phyloP scores from a whole-genome alignment of 2,113 vertebrate species.

The Malaclemys terrapin region DNA sequence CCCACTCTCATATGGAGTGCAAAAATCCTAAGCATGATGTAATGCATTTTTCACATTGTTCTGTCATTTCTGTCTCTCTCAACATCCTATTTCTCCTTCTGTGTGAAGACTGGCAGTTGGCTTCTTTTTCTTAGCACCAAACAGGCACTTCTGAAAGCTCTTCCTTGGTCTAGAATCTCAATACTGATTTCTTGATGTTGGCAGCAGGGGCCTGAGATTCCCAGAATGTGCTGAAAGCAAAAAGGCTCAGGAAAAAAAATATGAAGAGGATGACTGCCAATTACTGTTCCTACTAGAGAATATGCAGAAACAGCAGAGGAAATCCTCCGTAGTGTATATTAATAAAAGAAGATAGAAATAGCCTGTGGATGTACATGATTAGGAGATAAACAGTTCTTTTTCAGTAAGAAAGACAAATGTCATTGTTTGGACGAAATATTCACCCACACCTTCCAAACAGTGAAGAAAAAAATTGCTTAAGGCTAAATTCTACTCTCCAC shows the following conservation, averaged over 20 bases:
- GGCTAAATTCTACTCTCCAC: neutral
- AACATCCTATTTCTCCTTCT: conserved; percentile 16
- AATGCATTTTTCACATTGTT: conserved; percentile 15
- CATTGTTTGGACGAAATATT: neutral
- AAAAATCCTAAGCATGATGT: conserved; percentile 28
- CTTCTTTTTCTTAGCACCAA: conserved; percentile 17
- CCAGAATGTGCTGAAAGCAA: conserved; percentile 28
- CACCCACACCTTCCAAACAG: neutral
- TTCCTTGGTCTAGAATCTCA: conserved; percentile 23
- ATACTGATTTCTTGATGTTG: neutral
- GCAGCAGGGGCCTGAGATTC: conserved; percentile 9
- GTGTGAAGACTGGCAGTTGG: conserved; percentile 24
- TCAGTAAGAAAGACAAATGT: neutral
- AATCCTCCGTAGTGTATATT: neutral
- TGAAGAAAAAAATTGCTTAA: neutral
- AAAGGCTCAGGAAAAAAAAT: neutral
- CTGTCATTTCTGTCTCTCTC: conserved; percentile 8
- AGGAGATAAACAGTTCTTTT: neutral
- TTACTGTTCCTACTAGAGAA: neutral
- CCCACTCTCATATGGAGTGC: neutral
- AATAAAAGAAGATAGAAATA: neutral
- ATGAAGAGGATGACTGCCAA: neutral
- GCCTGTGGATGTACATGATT: neutral
- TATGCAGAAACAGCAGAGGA: neutral
- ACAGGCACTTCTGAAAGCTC: neutral